Base-by-base conservation (phyloP, 2,113 vertebrate species). In the Xenotilapia flavipinnis region DNA sequence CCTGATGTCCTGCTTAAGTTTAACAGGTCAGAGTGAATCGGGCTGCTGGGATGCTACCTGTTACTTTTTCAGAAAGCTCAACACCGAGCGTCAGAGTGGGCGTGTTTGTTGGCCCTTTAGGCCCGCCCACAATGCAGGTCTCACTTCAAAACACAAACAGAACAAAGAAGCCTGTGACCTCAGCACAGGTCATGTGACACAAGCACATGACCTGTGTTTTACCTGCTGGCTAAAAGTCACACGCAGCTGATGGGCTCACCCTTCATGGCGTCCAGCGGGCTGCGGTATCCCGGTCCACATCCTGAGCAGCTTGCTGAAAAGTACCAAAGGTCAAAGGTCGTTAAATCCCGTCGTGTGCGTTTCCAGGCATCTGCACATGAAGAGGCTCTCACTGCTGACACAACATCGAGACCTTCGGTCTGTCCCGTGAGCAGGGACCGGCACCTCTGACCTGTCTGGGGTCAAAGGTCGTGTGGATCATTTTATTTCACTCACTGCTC, bases 201-300 rank as follows among this genome's bases (percentile, higher is more conserved):
- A 49, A 19, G 26, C 42, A 36, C 33, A 36, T 36, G 33, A 77
- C n/a, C 12, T 15, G 3, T 14, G n/a, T 70, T 2, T 40, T 40
- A 38, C 33, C 62, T 68, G 10, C 62, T 68, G 62, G 33, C 6
- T 68, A 0, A 21, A 38, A 68, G 33, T 5, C 51, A 75, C 3
- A 1, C 1, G 9, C 19, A n/a, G 70, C 70, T 75, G 70, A 45
- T 13, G 13, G 8, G 80, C 93, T 95, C 89, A 97, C 98, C 98
- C 93, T 97, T 98, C 98, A 99, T 99, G 91, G 98, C 98, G 0
- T 98, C 97, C 90, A 96, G 89, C 1, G 98, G 98, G 9, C 92
- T 97, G 11, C 95, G 53, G 80, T 98, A 99, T 56, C 98, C 98
- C 0, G 98, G 98, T 23, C 98, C 98, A 81, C 98, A 98, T 0